These are phyloP conservation scores for Nasonia giraulti DNA, from an alignment of 1,140 invertebrate genomes.

Conservation along the genomic window DNA sequence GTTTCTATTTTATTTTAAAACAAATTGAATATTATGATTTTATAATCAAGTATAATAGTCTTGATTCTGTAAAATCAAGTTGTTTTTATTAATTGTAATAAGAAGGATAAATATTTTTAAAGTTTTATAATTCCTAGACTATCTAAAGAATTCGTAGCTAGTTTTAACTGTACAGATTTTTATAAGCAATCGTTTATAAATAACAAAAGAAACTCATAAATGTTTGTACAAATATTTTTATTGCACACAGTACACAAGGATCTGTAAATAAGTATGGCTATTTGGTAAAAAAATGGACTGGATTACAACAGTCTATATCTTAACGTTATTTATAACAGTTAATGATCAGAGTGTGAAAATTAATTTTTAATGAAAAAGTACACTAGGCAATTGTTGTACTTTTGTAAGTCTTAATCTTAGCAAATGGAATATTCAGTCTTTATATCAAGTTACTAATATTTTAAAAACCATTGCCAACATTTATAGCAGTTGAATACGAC, in stretches of 20 bases:
- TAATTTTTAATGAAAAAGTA: constrained; percentile 26
- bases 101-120: constrained; percentile 23
- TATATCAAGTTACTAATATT: constrained; percentile 32
- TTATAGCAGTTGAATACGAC: constrained; percentile 24
- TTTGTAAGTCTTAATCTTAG: constrained; percentile 37
- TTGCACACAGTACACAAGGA: constrained; percentile 45
- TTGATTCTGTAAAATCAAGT: constrained; percentile 14
- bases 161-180: constrained; percentile 40
- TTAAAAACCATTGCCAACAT: constrained; percentile 39
- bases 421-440: constrained; percentile 47
- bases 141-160: constrained; percentile 26
- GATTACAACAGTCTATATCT: constrained; percentile 24
- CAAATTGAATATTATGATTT: constrained; percentile 3
- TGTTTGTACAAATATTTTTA: constrained; percentile 51
- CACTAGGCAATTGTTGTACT: constrained; percentile 25
- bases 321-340: constrained; percentile 21
- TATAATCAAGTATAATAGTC: constrained; percentile 8
- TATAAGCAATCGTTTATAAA: constrained; percentile 31
- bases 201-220: background rate
- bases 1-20: constrained; percentile 7
- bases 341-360: constrained; percentile 28
- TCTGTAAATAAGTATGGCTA: constrained; percentile 43
- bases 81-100: background rate
- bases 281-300: constrained; percentile 40
- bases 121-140: constrained; percentile 9